These are phyloP conservation scores for Ptilodon capucinus DNA, from an alignment of 2,888 invertebrate genomes.

Conservation along the genomic window DNA sequence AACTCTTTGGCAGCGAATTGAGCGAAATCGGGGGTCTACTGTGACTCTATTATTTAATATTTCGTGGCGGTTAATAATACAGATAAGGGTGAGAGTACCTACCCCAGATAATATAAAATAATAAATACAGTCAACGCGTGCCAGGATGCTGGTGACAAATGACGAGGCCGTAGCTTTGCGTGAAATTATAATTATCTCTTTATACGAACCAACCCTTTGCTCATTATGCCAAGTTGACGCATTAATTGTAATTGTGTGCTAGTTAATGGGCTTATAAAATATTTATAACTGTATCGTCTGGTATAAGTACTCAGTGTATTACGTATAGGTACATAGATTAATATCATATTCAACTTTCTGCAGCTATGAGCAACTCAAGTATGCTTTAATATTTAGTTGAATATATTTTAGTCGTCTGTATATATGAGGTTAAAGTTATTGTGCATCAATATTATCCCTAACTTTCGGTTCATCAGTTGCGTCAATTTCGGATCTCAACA, in stretches of 20 bases:
- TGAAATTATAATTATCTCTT: constrained; percentile 80
- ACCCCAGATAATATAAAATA: constrained; percentile 72
- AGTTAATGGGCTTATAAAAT: constrained; percentile 1
- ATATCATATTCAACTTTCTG: no score
- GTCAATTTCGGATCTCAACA: constrained; percentile 75
- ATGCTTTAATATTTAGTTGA: not conserved
- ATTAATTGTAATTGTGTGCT: constrained; percentile 43
- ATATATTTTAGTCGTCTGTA: constrained; percentile 12
- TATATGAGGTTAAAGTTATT: constrained; percentile 25
- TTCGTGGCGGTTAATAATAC: constrained; percentile 55
- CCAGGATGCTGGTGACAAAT: constrained; percentile 82
- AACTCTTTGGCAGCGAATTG: constrained; percentile 17
- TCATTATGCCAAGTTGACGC: constrained; percentile 74
- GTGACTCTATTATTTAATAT: constrained; percentile 59
- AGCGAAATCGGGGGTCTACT: constrained; percentile 23
- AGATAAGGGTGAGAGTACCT: constrained; percentile 67
- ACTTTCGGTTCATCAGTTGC: constrained; percentile 72
- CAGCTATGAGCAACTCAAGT: no score
- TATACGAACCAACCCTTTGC: constrained; percentile 61
- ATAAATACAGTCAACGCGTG: constrained; percentile 76
- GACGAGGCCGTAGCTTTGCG: constrained; percentile 59
- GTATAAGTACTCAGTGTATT: no score
- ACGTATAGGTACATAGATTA: no score
- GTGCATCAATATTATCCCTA: constrained; percentile 43
- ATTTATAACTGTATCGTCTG: not conserved